A percentile compares a stretch with the other conserved stretches of the same genome.
These are phyloP conservation scores for Hirtodrosophila trivittata DNA, from an alignment of 2,888 invertebrate species.

Conservation along the genomic window DNA sequence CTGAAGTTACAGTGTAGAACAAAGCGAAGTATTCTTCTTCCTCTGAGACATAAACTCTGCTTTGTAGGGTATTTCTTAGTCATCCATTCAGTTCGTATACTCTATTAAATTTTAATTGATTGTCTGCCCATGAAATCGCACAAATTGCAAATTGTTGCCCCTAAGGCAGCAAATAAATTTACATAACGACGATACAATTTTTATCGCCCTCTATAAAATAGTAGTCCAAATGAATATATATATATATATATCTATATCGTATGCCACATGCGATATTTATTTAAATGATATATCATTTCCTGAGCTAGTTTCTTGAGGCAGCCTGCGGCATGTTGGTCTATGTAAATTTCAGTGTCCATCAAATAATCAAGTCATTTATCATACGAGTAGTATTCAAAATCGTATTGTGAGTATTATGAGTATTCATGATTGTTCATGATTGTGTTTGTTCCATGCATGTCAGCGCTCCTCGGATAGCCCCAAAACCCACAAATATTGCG, in stretches of 20 bases:
- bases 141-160: constrained; percentile 35
- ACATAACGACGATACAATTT: constrained; percentile 40
- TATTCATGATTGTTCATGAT: no score
- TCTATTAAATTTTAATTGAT: constrained; percentile 40
- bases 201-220: constrained; percentile 47
- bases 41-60: not conserved
- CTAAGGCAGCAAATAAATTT: constrained; percentile 40
- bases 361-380: constrained; percentile 64
- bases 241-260: constrained; percentile 8
- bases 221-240: no score
- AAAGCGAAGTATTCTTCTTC: no score
- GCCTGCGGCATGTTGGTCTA: constrained; percentile 51
- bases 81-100: not conserved
- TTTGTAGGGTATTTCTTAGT: not conserved
- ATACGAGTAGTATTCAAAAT: constrained; percentile 63
- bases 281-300: constrained; percentile 66
- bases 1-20: no score
- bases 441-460: constrained; percentile 49
- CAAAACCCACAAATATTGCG: constrained; percentile 71
- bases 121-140: constrained; percentile 27
- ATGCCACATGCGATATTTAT: constrained; percentile 63
- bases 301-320: constrained; percentile 49
- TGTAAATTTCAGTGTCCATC: constrained; percentile 59
- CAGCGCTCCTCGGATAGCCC: constrained; percentile 31
- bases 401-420: constrained; percentile 49